Conservation (phyloP, 2,888 invertebrate species). For the Pachydiplax longipennis region DNA sequence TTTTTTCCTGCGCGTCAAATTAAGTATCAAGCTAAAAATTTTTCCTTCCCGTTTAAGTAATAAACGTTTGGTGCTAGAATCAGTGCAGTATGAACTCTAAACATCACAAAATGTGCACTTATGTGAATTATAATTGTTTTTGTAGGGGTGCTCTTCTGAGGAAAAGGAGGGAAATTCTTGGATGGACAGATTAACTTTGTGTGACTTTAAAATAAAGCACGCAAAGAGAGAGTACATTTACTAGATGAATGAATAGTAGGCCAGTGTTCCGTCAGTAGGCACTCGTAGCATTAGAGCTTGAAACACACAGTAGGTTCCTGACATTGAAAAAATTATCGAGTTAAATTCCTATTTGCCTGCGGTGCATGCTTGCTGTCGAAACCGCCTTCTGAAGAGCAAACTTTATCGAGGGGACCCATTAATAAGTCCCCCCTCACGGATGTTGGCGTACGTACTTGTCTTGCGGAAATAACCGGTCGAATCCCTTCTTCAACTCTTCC, state of each 20-base stretch:
- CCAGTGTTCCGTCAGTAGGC: slow-evolving; percentile 41
- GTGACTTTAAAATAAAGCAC: slow-evolving; percentile 2
- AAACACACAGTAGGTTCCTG: slow-evolving; percentile 14
- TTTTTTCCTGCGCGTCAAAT: background rate
- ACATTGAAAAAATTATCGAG: slow-evolving; percentile 26
- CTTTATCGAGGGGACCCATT: background rate
- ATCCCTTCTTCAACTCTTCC: no score
- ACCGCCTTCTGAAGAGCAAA: background rate
- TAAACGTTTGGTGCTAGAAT: slow-evolving; percentile 22
- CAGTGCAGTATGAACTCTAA: slow-evolving; percentile 27
- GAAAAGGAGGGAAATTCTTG: slow-evolving; percentile 40
- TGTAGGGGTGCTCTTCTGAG: slow-evolving; percentile 38
- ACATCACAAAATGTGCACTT: slow-evolving; percentile 42
- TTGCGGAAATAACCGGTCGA: no score
- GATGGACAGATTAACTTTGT: slow-evolving; percentile 26
- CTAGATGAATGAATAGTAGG: slow-evolving; percentile 28
- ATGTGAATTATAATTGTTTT: slow-evolving; percentile 16
- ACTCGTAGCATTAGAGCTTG: slow-evolving; percentile 38
- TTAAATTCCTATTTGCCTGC: background rate
- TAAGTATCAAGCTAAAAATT: slow-evolving; percentile 28
- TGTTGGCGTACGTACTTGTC: no score
- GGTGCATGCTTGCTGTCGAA: background rate
- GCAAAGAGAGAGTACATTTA: slow-evolving; percentile 16
- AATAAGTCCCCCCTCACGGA: background rate
- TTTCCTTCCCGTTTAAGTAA: background rate